Evolutionary conservation across 2,797 vertebrate genomes (phyloP).

Genomic region (Alca torda): DNA sequence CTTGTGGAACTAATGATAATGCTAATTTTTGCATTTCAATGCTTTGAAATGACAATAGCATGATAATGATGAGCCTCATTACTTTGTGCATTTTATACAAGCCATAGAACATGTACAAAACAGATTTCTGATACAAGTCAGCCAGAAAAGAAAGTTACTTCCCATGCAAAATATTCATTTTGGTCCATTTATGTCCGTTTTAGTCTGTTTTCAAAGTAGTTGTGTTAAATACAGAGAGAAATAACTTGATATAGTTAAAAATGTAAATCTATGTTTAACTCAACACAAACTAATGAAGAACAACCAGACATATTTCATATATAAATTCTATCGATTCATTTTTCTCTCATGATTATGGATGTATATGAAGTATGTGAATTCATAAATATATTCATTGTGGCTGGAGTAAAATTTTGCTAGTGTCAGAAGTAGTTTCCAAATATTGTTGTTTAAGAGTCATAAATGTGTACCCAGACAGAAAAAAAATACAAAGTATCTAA

Average conservation of each 20-base stretch:
- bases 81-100: slow-evolving; percentile 45
- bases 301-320: background rate
- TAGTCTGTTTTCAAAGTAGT: background rate
- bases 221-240: background rate
- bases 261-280: background rate
- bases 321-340: background rate
- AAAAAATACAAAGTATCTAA: background rate
- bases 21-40: slow-evolving; percentile 67
- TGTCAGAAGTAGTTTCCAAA: background rate
- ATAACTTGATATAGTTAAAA: background rate
- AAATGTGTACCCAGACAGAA: background rate
- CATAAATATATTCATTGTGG: background rate
- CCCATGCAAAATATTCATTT: background rate
- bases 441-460: background rate
- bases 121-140: background rate
- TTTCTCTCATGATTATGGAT: background rate
- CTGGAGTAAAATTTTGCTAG: background rate
- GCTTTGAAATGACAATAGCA: slow-evolving; percentile 67
- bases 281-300: background rate
- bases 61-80: slow-evolving; percentile 56
- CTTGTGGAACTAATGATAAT: slow-evolving; percentile 72
- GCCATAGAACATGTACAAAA: slow-evolving; percentile 44
- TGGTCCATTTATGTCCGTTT: background rate
- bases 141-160: slow-evolving; percentile 12
- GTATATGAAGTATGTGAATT: background rate